Conservation (phyloP, 2,797 vertebrate genomes). For the Coendou prehensilis region DNA sequence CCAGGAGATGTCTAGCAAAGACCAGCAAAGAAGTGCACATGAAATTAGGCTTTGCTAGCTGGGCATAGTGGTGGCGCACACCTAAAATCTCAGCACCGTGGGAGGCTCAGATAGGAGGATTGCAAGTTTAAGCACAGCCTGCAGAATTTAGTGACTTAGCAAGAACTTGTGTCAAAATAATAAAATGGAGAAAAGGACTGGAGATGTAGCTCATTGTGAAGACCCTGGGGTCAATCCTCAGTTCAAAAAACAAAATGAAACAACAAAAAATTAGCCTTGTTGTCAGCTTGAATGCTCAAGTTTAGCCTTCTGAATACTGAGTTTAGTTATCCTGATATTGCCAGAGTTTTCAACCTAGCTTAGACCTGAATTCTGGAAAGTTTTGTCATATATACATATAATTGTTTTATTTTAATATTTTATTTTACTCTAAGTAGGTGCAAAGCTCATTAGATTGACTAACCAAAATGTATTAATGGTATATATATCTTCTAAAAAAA, state of each 20-base stretch:
- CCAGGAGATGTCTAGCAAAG: neutral
- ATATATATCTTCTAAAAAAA: neutral
- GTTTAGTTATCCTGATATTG: too few species aligned
- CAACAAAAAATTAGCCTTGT: too few species aligned
- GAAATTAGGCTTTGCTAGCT: neutral
- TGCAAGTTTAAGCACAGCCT: neutral
- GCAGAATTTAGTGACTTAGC: neutral
- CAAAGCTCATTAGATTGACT: neutral
- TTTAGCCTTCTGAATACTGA: too few species aligned
- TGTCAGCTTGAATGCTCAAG: neutral
- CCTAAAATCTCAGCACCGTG: neutral
- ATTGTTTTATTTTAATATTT: neutral
- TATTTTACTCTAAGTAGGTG: neutral
- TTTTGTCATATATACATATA: neutral
- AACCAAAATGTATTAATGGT: conserved; percentile 31
- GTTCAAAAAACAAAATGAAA: neutral
- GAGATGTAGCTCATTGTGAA: neutral
- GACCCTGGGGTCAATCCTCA: neutral
- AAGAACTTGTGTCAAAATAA: neutral
- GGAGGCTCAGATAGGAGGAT: too few species aligned
- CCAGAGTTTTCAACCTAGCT: neutral
- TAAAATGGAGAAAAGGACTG: neutral
- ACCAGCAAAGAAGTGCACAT: neutral
- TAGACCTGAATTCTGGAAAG: neutral
- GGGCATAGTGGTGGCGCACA: neutral